Base-by-base conservation (phyloP, 2,113 vertebrate genomes). In the Mirounga angustirostris region DNA sequence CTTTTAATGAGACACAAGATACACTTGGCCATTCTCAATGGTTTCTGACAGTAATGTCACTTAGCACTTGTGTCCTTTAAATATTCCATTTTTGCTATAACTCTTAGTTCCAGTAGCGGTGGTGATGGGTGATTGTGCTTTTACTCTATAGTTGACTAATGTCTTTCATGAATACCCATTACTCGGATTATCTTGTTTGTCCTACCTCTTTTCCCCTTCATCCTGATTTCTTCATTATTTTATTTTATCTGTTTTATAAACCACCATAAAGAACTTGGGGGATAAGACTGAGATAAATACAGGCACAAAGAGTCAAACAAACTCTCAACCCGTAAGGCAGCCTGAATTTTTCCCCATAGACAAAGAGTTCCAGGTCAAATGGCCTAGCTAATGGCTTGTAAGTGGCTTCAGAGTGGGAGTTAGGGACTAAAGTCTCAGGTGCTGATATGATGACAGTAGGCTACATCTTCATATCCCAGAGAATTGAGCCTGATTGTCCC, bases 391-490 rank as follows among this genome's bases (percentile, higher is more conserved):
- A 95, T 81, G 84, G 83, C 50, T 87, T 76, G 16, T 73, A 73
- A 97, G 82, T 54, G 73, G 58, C 78, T 58, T 94, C 61, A 11
- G 78, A 96, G 91, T 61, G n/a, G 46, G 76, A 96, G 74, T 7
- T 24, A 36, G 52, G 69, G 84, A 94, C 90, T 91, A 91, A 89
- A 22, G 65, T 63, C 91, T 86, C 82, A 93, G 73, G 93, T 58
- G 56, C 78, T 96, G 82, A 97, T 54, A 63, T 36, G 58, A 92
- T 91, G 85, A 91, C 94, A 94, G 43, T 26, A 46, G 80, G 87
- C 36, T 69, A 61, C 43, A 36, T 80, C 63, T 95, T 88, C 81
- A 7, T 46, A 43, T 65, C 3, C 52, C 33, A 90, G 87, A 83
- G 69, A 88, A 84, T 13, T 84, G 89, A 95, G 59, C 40, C 36